Conservation (phyloP, 2,113 vertebrate genomes). For the Callithrix jacchus region DNA sequence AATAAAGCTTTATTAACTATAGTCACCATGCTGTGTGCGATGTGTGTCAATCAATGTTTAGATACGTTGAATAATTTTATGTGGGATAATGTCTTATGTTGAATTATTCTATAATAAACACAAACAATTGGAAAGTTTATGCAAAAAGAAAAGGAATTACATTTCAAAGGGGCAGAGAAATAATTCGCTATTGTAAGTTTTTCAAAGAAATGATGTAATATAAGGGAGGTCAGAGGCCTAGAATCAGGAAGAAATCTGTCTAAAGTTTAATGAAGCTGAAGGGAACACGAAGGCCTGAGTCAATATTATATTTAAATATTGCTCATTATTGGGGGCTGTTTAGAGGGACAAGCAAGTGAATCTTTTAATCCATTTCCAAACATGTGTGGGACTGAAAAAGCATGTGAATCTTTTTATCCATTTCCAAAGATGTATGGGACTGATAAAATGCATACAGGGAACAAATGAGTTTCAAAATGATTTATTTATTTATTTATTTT, state of each 20-base stretch:
- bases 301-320: neutral
- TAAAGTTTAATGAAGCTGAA: neutral
- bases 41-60: neutral
- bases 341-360: neutral
- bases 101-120: neutral
- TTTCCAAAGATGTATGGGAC: neutral
- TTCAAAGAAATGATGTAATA: neutral
- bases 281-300: neutral
- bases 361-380: constrained; percentile 25
- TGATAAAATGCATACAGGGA: neutral
- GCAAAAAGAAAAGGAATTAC: too few species aligned
- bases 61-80: neutral
- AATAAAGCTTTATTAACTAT: neutral
- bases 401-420: neutral
- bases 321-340: neutral
- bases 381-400: neutral
- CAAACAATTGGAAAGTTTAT: neutral
- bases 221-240: neutral
- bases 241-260: neutral
- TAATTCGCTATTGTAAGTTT: neutral
- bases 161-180: neutral
- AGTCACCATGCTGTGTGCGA: neutral
- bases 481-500: constrained; percentile 76
- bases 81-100: neutral
- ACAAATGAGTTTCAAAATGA: constrained; percentile 35